Evolutionary conservation across 2,113 vertebrate genomes (phyloP).

Genomic region (Petrocephalus zakoni): DNA sequence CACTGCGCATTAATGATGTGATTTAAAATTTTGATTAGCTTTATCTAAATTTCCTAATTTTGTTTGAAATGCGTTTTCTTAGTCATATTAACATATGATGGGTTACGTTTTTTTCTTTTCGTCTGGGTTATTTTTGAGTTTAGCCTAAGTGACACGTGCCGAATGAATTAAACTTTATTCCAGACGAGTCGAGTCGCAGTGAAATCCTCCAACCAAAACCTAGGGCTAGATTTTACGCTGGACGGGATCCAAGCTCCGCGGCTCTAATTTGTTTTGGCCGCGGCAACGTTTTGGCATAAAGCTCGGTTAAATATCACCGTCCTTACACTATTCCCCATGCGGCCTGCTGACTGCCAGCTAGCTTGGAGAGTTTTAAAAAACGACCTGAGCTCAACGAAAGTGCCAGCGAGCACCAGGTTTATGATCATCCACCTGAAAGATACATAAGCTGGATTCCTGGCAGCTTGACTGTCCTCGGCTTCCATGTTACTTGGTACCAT

Average conservation of each 20-base stretch:
- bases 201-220: conserved; percentile 60
- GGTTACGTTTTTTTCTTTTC: neutral
- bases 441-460: neutral
- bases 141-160: conserved; percentile 1
- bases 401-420: neutral
- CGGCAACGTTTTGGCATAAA: conserved; percentile 55
- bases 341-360: conserved; percentile 18
- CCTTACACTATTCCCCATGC: conserved; percentile 28
- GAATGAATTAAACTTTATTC: conserved; percentile 18
- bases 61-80: neutral
- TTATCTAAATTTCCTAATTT: conserved; percentile 13
- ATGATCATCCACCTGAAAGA: conserved; percentile 9
- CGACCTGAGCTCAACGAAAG: neutral
- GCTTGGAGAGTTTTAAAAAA: neutral
- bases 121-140: neutral
- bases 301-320: conserved; percentile 29
- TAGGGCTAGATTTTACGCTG: conserved; percentile 55
- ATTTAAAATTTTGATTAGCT: conserved; percentile 7
- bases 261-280: conserved; percentile 65
- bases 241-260: conserved; percentile 56
- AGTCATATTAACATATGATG: neutral
- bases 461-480: neutral
- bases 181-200: conserved; percentile 35
- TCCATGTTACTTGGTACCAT: neutral
- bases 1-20: neutral